Percentiles rank a stretch among this genome's conserved stretches.
Conservation (phyloP, 2,113 vertebrate genomes). For the Gobio gobio region DNA sequence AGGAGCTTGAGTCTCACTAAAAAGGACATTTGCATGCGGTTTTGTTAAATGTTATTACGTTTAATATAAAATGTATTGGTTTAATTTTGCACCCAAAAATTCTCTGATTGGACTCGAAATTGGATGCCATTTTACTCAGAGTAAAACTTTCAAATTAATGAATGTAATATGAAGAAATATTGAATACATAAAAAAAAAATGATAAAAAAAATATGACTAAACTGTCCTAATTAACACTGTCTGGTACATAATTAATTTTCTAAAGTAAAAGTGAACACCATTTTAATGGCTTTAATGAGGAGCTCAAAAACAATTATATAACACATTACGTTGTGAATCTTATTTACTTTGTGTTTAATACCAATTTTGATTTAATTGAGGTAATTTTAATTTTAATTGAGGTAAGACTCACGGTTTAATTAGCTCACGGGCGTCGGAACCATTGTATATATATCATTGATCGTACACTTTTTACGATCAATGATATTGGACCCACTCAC, state of each 20-base stretch:
- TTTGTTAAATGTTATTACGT: background rate
- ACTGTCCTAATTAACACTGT: background rate
- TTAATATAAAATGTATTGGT: background rate
- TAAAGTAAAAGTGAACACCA: slow-evolving; percentile 16
- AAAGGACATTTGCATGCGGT: background rate
- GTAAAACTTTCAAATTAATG: background rate
- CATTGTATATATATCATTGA: too few species aligned
- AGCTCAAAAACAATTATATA: background rate
- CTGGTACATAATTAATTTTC: background rate
- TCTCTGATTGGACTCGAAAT: background rate
- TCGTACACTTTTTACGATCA: too few species aligned
- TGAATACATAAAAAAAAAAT: background rate
- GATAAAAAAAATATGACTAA: background rate
- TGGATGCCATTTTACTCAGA: background rate
- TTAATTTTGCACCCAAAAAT: background rate
- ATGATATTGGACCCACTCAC: too few species aligned
- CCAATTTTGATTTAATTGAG: slow-evolving; percentile 30
- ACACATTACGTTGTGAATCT: slow-evolving; percentile 31
- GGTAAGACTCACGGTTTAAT: slow-evolving; percentile 34
- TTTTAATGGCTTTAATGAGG: slow-evolving; percentile 1
- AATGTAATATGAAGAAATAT: background rate
- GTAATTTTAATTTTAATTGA: slow-evolving; percentile 7
- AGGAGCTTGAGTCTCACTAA: background rate
- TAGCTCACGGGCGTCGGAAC: too few species aligned
- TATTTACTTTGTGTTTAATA: slow-evolving; percentile 28